Base-by-base conservation (phyloP, 35 echinoderm and acorn worm genomes). In the Holothuria glaberrima region DNA sequence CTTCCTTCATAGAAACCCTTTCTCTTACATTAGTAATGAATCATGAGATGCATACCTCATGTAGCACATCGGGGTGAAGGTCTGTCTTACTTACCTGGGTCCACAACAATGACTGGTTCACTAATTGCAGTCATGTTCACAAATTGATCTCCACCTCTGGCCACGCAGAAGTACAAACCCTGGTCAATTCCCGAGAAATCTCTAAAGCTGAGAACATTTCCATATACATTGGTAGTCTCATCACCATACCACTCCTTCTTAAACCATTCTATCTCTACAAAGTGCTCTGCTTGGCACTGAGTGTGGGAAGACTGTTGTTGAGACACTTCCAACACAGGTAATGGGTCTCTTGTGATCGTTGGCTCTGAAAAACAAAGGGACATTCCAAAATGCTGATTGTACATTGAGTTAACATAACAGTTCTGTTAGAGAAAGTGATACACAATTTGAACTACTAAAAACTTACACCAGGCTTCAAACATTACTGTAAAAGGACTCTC, bases 151-250 rank as follows among this genome's bases (percentile, higher is more conserved):
- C 80, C 80, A 18, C 80, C 80, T 20, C 10, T 17, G 26, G 80
- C 80, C 9, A 84, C 80, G 56, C 80, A 84, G 13, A 18, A 84
- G 56, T 61, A 84, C 9, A 84, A 9, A 10, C 80, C 80, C 80
- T 84, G 80, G 31, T 84, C 80, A 20, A 12, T 22, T 0, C 30
- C 7, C 9, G 13, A 24, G 31, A 84, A 84, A 31, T 6, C 14
- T 16, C 5, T 29, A n/a, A 84, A 61, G 57, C 80, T 84, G 46
- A 84, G 57, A 24, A 84, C 27, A 6, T 22, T 84, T 0, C 80
- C 56, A 4, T 21, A n/a, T 56, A 84, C 31, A 32, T 63, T 63
- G 0, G 31, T 61, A 18, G 80, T 32, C 12, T 58, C 46, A 36
- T 61, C 30, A 61, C 54, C 54, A 33, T 61, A 61, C 80, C 80